Evolutionary conservation across 2,797 vertebrate species (phyloP), one percentile per base, ranked within the genome.

Genomic region (Molossus molossus): DNA sequence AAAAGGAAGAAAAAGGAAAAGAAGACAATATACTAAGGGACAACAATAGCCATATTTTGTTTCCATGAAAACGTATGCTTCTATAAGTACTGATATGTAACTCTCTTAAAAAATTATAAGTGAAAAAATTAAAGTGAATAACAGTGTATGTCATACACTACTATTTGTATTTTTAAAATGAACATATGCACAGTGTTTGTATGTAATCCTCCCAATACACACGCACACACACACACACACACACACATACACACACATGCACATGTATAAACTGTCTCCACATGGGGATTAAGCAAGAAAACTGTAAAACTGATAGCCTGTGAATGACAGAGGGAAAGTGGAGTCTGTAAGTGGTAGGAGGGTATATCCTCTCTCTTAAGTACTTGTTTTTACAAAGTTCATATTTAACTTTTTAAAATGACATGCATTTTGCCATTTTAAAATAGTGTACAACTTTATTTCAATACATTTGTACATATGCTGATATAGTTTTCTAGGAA

Each of bases 121-220:
- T 70, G 45, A 87, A 91, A 81, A 53, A 62, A 57, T 58, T 65
- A 58, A 87, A 60, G 50, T 86, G 13, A 55, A 69, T 25, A 94
- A 50, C 1, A 77, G 0, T 60, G 53, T 64, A 20, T 65, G 7
- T 29, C 37, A 64, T 75, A 67, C 15, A 33, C 18, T 29, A 48
- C 60, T 21, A 57, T 64, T 73, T 81, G 1, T 48, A 40, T 64
- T 70, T 92, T 75, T 57, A 64, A 92, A 94, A 80, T 37, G 8
- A 86, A 82, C n/a, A n/a, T 23, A n/a, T n/a, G 9, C 27, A 7
- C 6, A 50, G 37, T 23, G 1, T 77, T 12, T 85, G 0, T 81
- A 67, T 20, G 21, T 11, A 58, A n/a, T 14, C 7, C 23, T 21
- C 20, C 6, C 64, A 67, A 33, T 3, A 53, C 14, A 58, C 45